These are phyloP conservation scores for Zeugodacus cucurbitae DNA, from an alignment of 1,140 invertebrate species.

Conservation along the genomic window DNA sequence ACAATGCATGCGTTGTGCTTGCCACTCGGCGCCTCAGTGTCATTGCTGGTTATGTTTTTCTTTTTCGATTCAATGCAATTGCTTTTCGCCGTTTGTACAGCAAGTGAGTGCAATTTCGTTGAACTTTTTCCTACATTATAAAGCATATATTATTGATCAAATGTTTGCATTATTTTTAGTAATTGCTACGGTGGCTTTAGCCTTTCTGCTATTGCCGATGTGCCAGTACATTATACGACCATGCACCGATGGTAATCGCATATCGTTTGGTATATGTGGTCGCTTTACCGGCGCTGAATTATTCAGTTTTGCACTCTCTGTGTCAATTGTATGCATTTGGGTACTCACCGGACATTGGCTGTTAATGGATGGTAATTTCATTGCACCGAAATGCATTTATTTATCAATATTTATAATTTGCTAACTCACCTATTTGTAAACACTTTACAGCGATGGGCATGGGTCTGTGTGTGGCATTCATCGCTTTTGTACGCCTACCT, in stretches of 20 bases:
- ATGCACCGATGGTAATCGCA: slow-evolving; percentile 86
- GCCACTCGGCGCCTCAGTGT: slow-evolving; percentile 94
- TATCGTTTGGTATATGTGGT: slow-evolving; percentile 91
- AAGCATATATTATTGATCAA: not conserved
- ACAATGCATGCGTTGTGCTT: slow-evolving; percentile 97
- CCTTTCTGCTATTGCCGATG: slow-evolving; percentile 95
- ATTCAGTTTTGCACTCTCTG: slow-evolving; percentile 90
- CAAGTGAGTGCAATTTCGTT: slow-evolving; percentile 75
- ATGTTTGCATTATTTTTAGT: slow-evolving; percentile 71
- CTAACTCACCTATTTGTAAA: not conserved
- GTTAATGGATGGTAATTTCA: slow-evolving; percentile 89
- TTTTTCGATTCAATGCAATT: slow-evolving; percentile 99
- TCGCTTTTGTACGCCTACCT: slow-evolving; percentile 94
- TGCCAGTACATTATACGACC: slow-evolving; percentile 95
- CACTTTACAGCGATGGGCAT: slow-evolving; percentile 86
- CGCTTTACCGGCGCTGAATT: slow-evolving; percentile 93
- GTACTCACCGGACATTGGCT: slow-evolving; percentile 97
- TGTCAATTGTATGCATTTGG: slow-evolving; percentile 96
- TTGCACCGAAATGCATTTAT: not conserved
- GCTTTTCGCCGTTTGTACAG: slow-evolving; percentile 96
- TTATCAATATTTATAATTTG: not conserved
- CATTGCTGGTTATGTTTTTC: slow-evolving; percentile 97
- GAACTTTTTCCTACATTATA: not conserved
- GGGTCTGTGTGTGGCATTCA: slow-evolving; percentile 97
- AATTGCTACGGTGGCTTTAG: slow-evolving; percentile 94